These are phyloP conservation scores for Tympanoctomys barrerae DNA, from an alignment of 2,797 vertebrate species.

Conservation along the genomic window DNA sequence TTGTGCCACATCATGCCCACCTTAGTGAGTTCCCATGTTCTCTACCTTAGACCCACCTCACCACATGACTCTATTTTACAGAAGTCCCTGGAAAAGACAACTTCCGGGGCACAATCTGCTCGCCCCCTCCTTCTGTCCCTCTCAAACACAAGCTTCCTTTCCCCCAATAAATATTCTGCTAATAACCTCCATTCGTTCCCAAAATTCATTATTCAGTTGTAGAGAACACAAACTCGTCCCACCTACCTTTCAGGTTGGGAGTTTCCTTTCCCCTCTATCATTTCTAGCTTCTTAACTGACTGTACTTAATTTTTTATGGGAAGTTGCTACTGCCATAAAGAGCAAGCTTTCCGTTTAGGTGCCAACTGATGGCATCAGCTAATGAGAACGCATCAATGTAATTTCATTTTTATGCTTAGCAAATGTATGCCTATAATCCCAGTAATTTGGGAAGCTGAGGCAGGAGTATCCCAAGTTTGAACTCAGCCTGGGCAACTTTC, in stretches of 20 bases:
- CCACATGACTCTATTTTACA: too few species aligned
- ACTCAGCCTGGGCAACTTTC: background rate
- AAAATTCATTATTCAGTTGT: too few species aligned
- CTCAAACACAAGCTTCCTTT: background rate
- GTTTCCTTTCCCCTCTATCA: too few species aligned
- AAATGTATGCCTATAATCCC: background rate
- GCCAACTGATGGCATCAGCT: background rate
- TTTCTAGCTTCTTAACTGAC: background rate
- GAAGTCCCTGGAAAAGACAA: too few species aligned
- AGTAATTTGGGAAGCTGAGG: background rate
- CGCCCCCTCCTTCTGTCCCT: background rate
- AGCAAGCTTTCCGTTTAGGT: conserved; percentile 24
- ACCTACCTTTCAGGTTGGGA: too few species aligned
- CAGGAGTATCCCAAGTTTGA: background rate
- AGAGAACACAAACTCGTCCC: too few species aligned
- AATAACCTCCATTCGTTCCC: too few species aligned
- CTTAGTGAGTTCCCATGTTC: too few species aligned
- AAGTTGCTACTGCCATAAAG: background rate
- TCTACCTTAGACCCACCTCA: too few species aligned
- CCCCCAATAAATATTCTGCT: too few species aligned
- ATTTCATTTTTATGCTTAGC: background rate
- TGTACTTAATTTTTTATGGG: conserved; percentile 55
- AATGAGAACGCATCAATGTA: background rate
- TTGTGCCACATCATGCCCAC: too few species aligned
- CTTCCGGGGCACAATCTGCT: too few species aligned